These are phyloP conservation scores for Steinernema feltiae DNA, from an alignment of 1,140 invertebrate species.

Conservation along the genomic window DNA sequence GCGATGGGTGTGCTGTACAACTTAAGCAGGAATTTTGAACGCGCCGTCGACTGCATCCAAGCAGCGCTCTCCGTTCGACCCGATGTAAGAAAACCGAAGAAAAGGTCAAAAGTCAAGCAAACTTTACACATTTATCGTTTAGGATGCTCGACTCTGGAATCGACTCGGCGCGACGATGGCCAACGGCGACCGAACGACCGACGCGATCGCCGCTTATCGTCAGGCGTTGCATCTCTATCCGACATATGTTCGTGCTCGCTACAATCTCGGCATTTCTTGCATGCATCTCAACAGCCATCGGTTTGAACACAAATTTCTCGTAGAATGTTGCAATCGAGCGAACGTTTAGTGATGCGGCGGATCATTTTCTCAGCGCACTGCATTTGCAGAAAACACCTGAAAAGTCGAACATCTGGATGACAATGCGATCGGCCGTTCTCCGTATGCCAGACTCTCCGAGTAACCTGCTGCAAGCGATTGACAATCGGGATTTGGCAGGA, in stretches of 20 bases:
- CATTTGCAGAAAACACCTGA: constrained; percentile 75
- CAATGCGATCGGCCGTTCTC: constrained; percentile 79
- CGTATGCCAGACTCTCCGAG: constrained; percentile 67
- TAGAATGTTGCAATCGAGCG: constrained; percentile 21
- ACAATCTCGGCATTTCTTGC: constrained; percentile 94
- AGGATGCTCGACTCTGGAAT: constrained; percentile 94
- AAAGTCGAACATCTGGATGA: constrained; percentile 75
- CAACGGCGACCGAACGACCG: constrained; percentile 85
- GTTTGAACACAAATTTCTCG: constrained; percentile 59
- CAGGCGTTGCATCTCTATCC: constrained; percentile 81
- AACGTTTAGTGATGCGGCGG: constrained; percentile 74
- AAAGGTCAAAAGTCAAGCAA: constrained; percentile 38
- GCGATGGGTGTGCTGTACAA: constrained; percentile 91
- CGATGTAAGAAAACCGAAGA: constrained; percentile 61
- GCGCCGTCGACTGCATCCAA: constrained; percentile 90
- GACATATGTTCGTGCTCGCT: constrained; percentile 89
- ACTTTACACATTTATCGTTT: too few relatives aligned
- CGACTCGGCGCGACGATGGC: constrained; percentile 90
- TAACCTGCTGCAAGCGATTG: constrained; percentile 28
- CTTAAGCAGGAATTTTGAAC: constrained; percentile 83
- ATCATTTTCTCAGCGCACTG: constrained; percentile 84
- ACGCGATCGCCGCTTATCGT: constrained; percentile 91
- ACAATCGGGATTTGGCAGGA: constrained; percentile 26
- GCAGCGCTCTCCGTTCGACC: constrained; percentile 76
- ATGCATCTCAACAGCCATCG: constrained; percentile 88